Percentiles rank a stretch among this genome's conserved stretches.
phyloP scores from a whole-genome alignment of 2,797 vertebrate species.

The Anabas testudineus region DNA sequence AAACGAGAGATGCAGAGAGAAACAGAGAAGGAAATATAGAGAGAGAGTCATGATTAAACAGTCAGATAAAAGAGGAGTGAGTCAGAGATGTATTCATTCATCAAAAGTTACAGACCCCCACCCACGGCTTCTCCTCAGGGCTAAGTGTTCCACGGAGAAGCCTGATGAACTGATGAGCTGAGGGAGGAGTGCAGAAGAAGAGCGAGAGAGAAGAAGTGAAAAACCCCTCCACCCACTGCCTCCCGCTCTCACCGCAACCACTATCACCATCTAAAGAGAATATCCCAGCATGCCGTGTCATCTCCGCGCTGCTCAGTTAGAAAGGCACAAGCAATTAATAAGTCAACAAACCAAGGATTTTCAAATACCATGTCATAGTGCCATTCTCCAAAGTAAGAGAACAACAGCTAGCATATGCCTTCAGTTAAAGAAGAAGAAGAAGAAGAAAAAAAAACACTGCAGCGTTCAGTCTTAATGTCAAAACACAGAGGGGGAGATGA shows the following conservation, averaged over 20 bases:
- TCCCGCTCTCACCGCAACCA: conserved; percentile 50
- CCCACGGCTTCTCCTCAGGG: conserved; percentile 85
- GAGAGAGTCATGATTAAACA: conserved; percentile 78
- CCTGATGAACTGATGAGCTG: conserved; percentile 79
- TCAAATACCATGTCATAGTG: conserved; percentile 69
- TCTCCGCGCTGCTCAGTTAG: conserved; percentile 75
- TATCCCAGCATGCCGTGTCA: conserved; percentile 81
- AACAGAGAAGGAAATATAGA: conserved; percentile 37
- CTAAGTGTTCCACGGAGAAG: conserved; percentile 82
- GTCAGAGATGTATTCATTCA: conserved; percentile 86
- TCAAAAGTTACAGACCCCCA: conserved; percentile 88
- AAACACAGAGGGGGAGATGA: conserved; percentile 49
- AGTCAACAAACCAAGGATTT: conserved; percentile 79
- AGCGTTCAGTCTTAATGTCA: conserved; percentile 55
- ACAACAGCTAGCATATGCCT: conserved; percentile 63
- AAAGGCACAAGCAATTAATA: conserved; percentile 84
- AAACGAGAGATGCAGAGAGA: conserved; percentile 64
- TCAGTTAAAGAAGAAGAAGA: conserved; percentile 42
- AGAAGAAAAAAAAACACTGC: conserved; percentile 13
- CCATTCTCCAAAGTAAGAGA: conserved; percentile 49
- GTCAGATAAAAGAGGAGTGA: conserved; percentile 82
- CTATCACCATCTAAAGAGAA: conserved; percentile 76
- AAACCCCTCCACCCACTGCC: conserved; percentile 63
- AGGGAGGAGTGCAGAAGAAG: conserved; percentile 51
- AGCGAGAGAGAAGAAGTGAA: conserved; percentile 38